Evolutionary conservation across 2,797 vertebrate genomes (phyloP).

Genomic region (Sebastes dallii): DNA sequence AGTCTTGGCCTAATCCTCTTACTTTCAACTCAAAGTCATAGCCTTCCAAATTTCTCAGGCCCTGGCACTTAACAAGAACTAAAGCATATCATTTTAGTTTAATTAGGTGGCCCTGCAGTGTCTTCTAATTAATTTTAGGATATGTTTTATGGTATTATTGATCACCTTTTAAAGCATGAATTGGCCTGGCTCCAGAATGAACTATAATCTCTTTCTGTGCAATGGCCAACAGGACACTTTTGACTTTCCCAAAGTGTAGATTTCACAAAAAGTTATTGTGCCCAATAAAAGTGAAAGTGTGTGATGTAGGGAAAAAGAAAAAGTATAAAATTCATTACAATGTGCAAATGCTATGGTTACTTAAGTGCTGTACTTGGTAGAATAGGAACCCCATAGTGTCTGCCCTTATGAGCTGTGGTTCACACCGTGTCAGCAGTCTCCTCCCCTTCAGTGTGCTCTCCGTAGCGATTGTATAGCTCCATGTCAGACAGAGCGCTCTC

Average conservation of each 20-base stretch:
- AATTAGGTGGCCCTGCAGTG: neutral
- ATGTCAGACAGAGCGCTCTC: conserved; percentile 82
- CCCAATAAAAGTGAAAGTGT: neutral
- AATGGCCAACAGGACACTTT: neutral
- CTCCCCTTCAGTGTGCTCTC: conserved; percentile 79
- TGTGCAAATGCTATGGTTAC: neutral
- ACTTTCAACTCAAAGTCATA: neutral
- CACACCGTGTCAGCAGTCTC: conserved; percentile 88
- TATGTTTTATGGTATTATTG: conserved; percentile 1
- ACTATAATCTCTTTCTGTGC: neutral
- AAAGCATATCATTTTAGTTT: neutral
- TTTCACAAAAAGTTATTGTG: neutral
- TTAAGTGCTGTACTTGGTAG: neutral
- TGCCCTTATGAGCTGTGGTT: conserved; percentile 81
- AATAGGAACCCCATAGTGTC: neutral
- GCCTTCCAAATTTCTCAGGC: neutral
- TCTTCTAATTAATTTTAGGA: neutral
- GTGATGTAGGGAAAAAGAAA: neutral
- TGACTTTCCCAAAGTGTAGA: neutral
- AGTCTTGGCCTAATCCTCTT: neutral
- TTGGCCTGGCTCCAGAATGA: conserved; percentile 8
- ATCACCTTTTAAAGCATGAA: neutral
- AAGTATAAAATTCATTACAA: neutral
- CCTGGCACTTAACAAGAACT: neutral
- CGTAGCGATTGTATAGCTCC: conserved; percentile 70